Conservation (phyloP, 2,113 vertebrate genomes). For the Pampusana beccarii region DNA sequence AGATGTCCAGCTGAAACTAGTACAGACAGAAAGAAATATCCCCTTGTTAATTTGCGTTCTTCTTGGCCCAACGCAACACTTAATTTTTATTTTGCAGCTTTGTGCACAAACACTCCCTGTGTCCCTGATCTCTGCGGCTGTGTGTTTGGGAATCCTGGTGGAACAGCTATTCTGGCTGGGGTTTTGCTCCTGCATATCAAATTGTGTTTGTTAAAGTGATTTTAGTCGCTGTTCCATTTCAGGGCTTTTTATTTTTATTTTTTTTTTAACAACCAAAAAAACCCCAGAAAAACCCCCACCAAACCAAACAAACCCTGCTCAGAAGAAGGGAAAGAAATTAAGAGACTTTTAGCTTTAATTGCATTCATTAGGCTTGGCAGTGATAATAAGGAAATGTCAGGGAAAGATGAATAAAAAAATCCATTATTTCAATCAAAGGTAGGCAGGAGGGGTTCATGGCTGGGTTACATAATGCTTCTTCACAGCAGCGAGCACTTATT, state of each 20-base stretch:
- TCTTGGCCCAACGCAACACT: not conserved
- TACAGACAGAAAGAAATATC: not conserved
- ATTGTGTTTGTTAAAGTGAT: not conserved
- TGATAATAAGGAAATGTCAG: conserved; percentile 41
- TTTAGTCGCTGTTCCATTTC: not conserved
- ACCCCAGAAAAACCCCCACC: too few relatives aligned
- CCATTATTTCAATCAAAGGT: not conserved
- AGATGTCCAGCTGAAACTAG: not conserved
- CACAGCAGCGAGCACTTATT: not conserved
- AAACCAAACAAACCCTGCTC: conserved; percentile 31
- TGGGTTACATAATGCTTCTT: not conserved
- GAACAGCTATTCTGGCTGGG: not conserved
- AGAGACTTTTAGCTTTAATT: conserved; percentile 68
- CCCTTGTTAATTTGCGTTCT: conserved; percentile 1
- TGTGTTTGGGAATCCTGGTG: not conserved
- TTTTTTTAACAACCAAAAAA: not conserved
- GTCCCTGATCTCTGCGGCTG: not conserved
- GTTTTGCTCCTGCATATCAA: not conserved
- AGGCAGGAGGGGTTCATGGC: not conserved
- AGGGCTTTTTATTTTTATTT: not conserved
- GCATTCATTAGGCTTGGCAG: conserved; percentile 59
- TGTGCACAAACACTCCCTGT: not conserved
- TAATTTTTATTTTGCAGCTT: not conserved
- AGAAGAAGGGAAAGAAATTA: conserved; percentile 40
- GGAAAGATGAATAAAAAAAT: conserved; percentile 32